Percentiles rank a stretch among this genome's conserved stretches.
Evolutionary conservation across 2,888 invertebrate species (phyloP).

Genomic region (Abrostola triplasia): DNA sequence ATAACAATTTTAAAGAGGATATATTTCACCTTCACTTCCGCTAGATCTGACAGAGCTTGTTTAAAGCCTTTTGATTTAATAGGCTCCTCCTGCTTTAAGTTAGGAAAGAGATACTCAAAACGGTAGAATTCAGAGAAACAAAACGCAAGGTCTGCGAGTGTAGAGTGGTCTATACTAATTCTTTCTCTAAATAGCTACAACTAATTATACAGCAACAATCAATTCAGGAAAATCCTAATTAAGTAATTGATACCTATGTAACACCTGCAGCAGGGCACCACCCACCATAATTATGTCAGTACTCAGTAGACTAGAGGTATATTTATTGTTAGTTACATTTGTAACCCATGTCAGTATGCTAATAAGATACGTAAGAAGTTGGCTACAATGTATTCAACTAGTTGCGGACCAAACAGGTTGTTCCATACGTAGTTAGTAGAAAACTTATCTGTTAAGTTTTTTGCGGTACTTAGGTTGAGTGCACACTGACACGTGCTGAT

Average conservation of each 20-base stretch:
- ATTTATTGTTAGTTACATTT: conserved; percentile 1
- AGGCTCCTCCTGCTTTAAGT: no score
- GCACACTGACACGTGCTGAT: background rate
- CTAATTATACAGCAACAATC: no score
- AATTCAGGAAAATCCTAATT: background rate
- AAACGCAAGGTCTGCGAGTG: no score
- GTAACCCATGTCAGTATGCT: conserved; percentile 10
- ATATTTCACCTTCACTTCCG: no score
- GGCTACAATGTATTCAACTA: conserved; percentile 27
- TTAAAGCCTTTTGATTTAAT: no score
- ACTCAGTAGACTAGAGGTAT: background rate
- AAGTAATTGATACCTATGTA: background rate
- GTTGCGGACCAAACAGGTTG: conserved; percentile 20
- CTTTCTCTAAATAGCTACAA: no score
- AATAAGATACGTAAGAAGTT: conserved; percentile 26
- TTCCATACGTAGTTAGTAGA: conserved; percentile 27
- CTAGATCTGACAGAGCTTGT: no score
- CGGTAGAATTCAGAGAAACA: no score
- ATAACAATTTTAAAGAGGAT: no score
- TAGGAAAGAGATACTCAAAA: no score
- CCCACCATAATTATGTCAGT: no score
- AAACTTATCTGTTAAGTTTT: conserved; percentile 25
- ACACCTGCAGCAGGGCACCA: background rate
- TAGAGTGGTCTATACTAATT: no score
- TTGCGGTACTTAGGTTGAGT: conserved; percentile 10